phyloP scores from a whole-genome alignment of 37 sponge, comb jelly and placozoan genomes.

The Oscarella lobularis region DNA sequence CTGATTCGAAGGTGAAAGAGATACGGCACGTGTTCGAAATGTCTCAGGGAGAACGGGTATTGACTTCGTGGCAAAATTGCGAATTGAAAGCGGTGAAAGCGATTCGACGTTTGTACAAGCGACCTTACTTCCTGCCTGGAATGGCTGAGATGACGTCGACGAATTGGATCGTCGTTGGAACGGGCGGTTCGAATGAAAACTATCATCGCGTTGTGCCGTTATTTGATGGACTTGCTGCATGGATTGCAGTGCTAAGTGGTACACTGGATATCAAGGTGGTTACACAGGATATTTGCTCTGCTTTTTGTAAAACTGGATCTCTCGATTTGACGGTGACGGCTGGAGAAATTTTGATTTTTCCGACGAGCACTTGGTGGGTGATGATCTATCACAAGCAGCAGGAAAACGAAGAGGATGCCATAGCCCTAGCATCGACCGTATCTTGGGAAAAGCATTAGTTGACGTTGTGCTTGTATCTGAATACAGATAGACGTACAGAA shows the following conservation, averaged over 20 bases:
- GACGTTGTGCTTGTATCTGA: too few relatives aligned
- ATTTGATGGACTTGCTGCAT: neutral
- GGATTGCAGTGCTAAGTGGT: neutral
- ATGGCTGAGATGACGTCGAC: neutral
- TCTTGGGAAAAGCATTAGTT: too few relatives aligned
- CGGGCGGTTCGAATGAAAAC: neutral
- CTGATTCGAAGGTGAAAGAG: neutral
- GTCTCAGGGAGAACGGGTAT: neutral
- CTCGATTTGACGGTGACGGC: neutral
- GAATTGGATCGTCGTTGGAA: neutral
- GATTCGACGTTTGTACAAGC: neutral
- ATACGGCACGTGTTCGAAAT: neutral
- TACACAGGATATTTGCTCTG: neutral
- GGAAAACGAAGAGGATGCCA: neutral
- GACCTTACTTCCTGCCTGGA: neutral
- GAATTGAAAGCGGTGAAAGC: neutral
- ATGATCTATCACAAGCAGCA: neutral
- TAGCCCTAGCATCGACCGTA: neutral
- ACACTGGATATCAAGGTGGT: neutral
- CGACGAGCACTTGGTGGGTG: neutral
- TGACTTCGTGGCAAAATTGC: neutral
- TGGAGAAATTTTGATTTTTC: neutral
- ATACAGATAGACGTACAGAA: too few relatives aligned
- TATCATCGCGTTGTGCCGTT: neutral
- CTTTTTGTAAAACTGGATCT: neutral